These are phyloP conservation scores for Agrotis segetum DNA, from an alignment of 2,888 invertebrate species.

Conservation along the genomic window DNA sequence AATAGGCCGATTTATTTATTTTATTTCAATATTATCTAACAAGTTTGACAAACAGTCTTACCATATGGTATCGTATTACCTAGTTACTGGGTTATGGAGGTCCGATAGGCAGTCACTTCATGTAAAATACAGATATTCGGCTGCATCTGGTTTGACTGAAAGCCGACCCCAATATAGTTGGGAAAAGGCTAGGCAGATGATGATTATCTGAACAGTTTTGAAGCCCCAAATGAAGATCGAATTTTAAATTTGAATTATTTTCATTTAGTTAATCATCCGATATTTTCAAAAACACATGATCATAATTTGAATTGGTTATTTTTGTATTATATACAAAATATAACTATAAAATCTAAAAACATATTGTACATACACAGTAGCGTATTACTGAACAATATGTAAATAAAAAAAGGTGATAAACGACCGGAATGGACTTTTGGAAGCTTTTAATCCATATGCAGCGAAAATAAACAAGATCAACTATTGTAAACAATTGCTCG, in stretches of 20 bases:
- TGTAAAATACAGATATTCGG: too few species aligned
- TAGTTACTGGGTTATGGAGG: too few species aligned
- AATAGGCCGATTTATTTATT: too few species aligned
- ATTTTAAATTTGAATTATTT: neutral
- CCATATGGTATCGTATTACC: too few species aligned
- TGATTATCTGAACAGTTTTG: neutral
- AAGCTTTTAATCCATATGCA: conserved; percentile 90
- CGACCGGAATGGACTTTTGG: conserved; percentile 82
- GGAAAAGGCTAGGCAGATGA: too few species aligned
- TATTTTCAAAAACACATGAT: neutral
- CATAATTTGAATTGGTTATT: neutral
- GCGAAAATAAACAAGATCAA: conserved; percentile 87
- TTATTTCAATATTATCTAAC: too few species aligned
- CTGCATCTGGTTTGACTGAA: too few species aligned
- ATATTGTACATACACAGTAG: conserved; percentile 44
- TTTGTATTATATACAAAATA: neutral
- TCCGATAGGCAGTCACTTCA: too few species aligned
- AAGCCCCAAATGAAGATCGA: too few species aligned
- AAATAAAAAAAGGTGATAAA: conserved; percentile 83
- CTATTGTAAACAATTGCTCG: conserved; percentile 84
- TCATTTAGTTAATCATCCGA: neutral
- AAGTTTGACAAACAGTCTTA: too few species aligned
- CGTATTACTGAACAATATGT: conserved; percentile 66
- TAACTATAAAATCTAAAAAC: conserved; percentile 9
- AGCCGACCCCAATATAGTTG: too few species aligned